Evolutionary conservation across 2,888 invertebrate genomes (phyloP), one percentile per base, ranked within the genome.

Genomic region (Palloptera scutellata): DNA sequence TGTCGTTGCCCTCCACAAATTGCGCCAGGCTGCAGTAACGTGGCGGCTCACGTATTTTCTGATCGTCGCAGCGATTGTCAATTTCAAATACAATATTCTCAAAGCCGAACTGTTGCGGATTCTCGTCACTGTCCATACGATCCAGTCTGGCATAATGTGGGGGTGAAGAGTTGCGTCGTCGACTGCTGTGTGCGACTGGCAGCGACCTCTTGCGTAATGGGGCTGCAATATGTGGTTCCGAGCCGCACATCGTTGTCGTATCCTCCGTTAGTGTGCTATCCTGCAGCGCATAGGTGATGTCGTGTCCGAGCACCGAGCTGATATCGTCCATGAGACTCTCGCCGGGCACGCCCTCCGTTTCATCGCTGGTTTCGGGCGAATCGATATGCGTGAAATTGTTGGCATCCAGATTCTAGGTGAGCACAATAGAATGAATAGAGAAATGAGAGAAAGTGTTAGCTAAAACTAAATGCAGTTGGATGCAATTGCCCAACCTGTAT

Each of bases 241-340:
- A 88, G 3, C 30, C 30, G 75, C 91, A 90, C 12, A 91, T 81
- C 0, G 91, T 90, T 6, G 90, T 90, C 12, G 91, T 90, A 73
- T 91, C 91, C 75, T 91, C 91, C 4, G 91, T 91, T 64, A 90
- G 89, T 0, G 91, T 91, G 71, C 86, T 88, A 81, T 91, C 91
- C 77, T 86, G 89, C 87, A 92, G 88, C 0, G 90, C 90, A 74
- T 90, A 85, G 6, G 89, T 85, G 8, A 90, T 87, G 70, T 92
- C 92, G 75, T 92, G 91, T 13, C 91, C 84, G 66, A 91, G 86
- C 84, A 91, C 90, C 0, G 92, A 92, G 78, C 92, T 92, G 60
- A 93, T 89, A 78, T 93, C 93, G 73, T 93, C 92, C 86, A 92
- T 89, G 43, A 92, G 88, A 60, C 92, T 92, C 81, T 93, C 93